These are phyloP conservation scores for Ariolimax columbianus DNA, from an alignment of 2,888 invertebrate species.

Conservation along the genomic window DNA sequence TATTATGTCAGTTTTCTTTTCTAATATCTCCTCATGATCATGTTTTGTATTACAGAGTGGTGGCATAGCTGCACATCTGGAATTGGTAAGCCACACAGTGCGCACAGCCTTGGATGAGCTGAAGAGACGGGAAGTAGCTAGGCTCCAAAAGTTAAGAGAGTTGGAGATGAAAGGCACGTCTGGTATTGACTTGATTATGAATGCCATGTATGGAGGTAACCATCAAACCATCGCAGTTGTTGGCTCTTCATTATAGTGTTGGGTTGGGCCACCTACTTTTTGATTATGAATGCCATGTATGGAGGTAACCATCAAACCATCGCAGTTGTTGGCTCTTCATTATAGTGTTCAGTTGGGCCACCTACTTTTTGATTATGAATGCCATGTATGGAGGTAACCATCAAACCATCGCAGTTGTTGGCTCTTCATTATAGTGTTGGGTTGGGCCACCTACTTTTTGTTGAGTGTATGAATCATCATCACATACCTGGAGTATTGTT, in stretches of 20 bases:
- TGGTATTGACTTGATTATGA: slow-evolving; percentile 70
- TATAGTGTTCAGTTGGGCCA: not conserved
- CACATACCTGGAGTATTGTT: too few species aligned
- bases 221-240: too few species aligned
- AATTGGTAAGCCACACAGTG: slow-evolving; percentile 92
- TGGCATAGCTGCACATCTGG: slow-evolving; percentile 92
- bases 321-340: too few species aligned
- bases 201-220: slow-evolving; percentile 67
- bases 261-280: not conserved
- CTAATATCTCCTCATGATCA: not conserved
- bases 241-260: not conserved
- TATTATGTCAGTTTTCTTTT: too few species aligned
- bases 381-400: slow-evolving; percentile 66
- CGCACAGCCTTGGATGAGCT: slow-evolving; percentile 93
- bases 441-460: slow-evolving; percentile 47
- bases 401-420: too few species aligned
- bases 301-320: slow-evolving; percentile 70
- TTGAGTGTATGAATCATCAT: too few species aligned
- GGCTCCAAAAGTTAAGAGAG: slow-evolving; percentile 86
- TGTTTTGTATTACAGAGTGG: slow-evolving; percentile 84
- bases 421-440: not conserved
- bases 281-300: slow-evolving; percentile 63
- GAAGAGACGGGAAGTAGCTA: slow-evolving; percentile 91
- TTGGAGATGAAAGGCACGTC: slow-evolving; percentile 68
- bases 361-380: slow-evolving; percentile 59